Base-by-base conservation (phyloP, 2,113 vertebrate genomes). In the Pterocles burchelli region DNA sequence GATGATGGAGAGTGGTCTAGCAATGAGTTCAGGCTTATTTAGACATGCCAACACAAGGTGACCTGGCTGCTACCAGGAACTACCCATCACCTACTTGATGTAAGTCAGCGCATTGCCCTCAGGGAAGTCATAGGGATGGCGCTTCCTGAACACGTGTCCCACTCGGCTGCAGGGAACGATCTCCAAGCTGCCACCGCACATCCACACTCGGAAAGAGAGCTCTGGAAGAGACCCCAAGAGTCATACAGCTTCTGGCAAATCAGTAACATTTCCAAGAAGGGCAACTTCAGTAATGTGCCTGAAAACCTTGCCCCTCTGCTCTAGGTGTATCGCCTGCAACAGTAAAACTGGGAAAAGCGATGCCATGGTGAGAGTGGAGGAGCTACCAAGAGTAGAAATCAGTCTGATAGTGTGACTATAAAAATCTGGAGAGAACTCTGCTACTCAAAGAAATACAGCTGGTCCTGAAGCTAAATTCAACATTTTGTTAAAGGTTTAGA, bases 91-190 rank as follows among this genome's bases (percentile, higher is more conserved):
- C 98, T 98, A 99, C 99, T 99, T 99, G 92, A 99, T 99, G 88
- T 99, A 99, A 54, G 99, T 99, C 90, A 99, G 98, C 11, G 99
- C 99, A 3, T 99, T 99, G 97, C 99, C 99, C 94, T 99, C 99
- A 4, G 99, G 99, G 93, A 99, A 99, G 95, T 99, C 99, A 63
- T 99, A 99, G 11, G 99, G 99, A 93, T 99, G 99, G 12, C 99
- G 98, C 67, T 99, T 99, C 95, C 99, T 98, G 98, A 99, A 99
- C 86, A 99, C 99, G 0, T 99, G 99, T 72, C 99, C 99, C 76
- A 99, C 99, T 2, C 99, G 98, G 91, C 99, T 99, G 98, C 99
- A 99, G 93, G 99, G 99, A 45, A 99, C 98, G 8, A 99, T 99
- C 98, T 99, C 99, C 98, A 99, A 97, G 95, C 99, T 99, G 74